Conservation (phyloP, 1,140 invertebrate species). For the Globodera rostochiensis region DNA sequence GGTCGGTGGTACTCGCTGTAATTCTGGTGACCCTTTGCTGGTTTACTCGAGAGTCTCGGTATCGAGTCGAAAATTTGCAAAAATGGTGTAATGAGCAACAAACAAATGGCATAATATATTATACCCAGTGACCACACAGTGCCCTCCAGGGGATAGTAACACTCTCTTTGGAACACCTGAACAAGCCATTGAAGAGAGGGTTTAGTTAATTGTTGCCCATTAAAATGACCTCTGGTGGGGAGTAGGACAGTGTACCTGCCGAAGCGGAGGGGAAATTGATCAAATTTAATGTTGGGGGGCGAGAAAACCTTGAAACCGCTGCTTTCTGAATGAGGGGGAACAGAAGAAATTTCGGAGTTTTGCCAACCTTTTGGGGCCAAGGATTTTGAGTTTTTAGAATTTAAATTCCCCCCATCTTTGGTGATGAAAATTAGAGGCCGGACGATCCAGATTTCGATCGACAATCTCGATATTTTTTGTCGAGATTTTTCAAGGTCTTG, state of each 20-base stretch:
- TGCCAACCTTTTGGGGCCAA: neutral
- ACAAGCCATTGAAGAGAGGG: neutral
- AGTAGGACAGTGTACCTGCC: slow-evolving; percentile 14
- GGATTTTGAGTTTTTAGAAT: no score
- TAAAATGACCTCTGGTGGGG: slow-evolving; percentile 7
- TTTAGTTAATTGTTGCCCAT: neutral
- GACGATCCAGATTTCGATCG: no score
- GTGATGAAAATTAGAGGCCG: no score
- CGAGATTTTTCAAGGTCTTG: no score
- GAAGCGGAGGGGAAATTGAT: neutral
- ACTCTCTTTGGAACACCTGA: slow-evolving; percentile 15
- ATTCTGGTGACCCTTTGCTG: no score
- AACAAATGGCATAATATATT: neutral
- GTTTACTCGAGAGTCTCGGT: no score
- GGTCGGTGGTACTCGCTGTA: no score
- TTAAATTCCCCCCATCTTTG: no score
- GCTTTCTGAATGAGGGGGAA: neutral
- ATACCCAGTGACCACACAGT: slow-evolving; percentile 27
- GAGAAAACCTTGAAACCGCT: neutral
- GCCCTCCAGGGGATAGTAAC: slow-evolving; percentile 15
- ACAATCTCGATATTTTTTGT: no score
- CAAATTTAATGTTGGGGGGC: neutral
- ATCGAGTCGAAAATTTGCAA: neutral
- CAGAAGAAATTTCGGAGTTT: neutral
- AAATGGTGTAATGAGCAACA: neutral